Evolutionary conservation across 1,140 invertebrate species (phyloP), one percentile per base, ranked within the genome.

Genomic region (Condylostylus longicornis): DNA sequence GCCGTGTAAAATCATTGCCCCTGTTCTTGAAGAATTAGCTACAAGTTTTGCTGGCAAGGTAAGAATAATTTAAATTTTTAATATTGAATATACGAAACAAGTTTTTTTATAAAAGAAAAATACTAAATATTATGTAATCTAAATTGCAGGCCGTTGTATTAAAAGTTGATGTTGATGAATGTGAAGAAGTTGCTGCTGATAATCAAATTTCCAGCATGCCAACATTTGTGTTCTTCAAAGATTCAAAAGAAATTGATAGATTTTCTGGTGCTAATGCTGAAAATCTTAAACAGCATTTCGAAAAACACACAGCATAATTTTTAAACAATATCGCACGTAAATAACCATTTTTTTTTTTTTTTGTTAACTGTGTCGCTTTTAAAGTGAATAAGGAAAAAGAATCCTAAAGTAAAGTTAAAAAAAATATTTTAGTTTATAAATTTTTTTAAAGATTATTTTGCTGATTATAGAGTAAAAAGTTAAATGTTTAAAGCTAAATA

Each of bases 141-240:
- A n/a, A n/a, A n/a, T n/a, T n/a, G n/a, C n/a, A n/a, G n/a, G n/a
- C n/a, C n/a, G n/a, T n/a, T 29, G 38, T 33, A 41, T 69, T 66
- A n/a, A 54, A 90, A 84, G 75, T 89, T 15, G 87, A 94, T 64
- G 86, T 95, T 2, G 89, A 95, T 52, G 82, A 89, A 45, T 75
- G 74, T 52, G 85, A 87, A 54, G 84, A 88, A 14, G 63, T 91
- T 35, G 80, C 82, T 8, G 64, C 68, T 34, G 69, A 81, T 37
- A 90, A 88, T 62, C 70, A 79, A 44, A 78, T 95, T 46, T 70
- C 69, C 42, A 84, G 82, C 33, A 93, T 94, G 88, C 90, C 90
- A 29, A 94, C 89, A 1, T 95, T 95, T 59, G 61, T 91, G 17
- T 90, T 93, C 59, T 66, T 93, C 43, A 93, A 89, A 64, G 75